Evolutionary conservation across 2,888 invertebrate genomes (phyloP), one percentile per base, ranked within the genome.

Genomic region (Carpatolechia fugitivella): DNA sequence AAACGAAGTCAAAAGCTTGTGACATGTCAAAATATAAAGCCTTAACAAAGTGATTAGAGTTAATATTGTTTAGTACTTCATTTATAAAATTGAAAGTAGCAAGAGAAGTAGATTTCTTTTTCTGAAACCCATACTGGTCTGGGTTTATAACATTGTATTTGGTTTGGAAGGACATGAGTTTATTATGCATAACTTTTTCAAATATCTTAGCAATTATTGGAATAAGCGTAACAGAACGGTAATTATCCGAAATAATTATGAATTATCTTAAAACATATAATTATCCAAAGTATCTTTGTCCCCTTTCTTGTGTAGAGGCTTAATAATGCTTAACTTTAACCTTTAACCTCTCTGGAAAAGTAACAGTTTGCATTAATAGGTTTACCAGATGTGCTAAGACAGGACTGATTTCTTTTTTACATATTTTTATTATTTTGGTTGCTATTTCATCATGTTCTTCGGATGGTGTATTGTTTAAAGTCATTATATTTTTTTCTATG

Each of bases 1-100:
- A 30, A 1, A 59, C 59, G 40, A 20, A 56, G 41, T 56, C 59
- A 46, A 59, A 59, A 0, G 59, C 59, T 46, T 53, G 56, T 6
- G 46, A 48, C 55, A 59, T 55, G 14, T 58, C 58, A 35, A 58
- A 29, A 10, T 52, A 55, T 5, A 59, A 5, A 0, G 13, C 54
- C 2, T 24, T 31, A 1, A 38, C 46, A 1, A n/a, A 18, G 20
- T 2, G 24, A 11, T 48, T 48, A 6, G 29, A 33, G 13, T 59
- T 52, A 3, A 52, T 10, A 14, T 31, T 56, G 1, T 14, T 7
- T 7, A 44, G 11, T 13, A 57, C 29, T 20, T 18, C 16, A 8
- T 35, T 52, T 7, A 52, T 11, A 4, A 59, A 4, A 11, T 52
- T n/a, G 49, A 38, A 55, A 13, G 38, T 31, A 0, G 59, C 59